These are phyloP conservation scores for Chymomyza fuscimana DNA, from an alignment of 2,888 invertebrate species.

Conservation along the genomic window DNA sequence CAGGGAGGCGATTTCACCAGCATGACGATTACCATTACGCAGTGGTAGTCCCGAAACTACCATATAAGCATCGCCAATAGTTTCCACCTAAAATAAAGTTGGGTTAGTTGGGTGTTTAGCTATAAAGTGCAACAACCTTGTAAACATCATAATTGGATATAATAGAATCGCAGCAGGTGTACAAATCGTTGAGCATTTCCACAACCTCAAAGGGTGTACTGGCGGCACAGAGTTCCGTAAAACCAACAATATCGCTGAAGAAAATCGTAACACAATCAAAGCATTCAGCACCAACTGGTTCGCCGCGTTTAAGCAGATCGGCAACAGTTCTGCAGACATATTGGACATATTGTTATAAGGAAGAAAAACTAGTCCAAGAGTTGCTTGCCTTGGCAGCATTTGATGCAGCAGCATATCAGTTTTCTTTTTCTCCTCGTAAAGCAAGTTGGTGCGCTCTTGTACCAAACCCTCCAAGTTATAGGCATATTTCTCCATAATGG, in stretches of 20 bases:
- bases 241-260: conserved; percentile 92
- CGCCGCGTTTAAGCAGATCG: conserved; percentile 88
- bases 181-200: conserved; percentile 91
- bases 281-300: conserved; percentile 89
- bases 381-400: conserved; percentile 89
- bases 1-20: conserved; percentile 89
- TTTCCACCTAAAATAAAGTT: conserved; percentile 83
- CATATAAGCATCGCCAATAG: conserved; percentile 91
- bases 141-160: conserved; percentile 93
- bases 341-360: too few relatives aligned
- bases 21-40: conserved; percentile 86
- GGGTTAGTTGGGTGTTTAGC: neutral
- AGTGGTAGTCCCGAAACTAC: conserved; percentile 89
- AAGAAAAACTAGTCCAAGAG: too few relatives aligned
- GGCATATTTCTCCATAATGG: conserved; percentile 95
- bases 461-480: conserved; percentile 91
- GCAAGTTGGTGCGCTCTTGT: conserved; percentile 89
- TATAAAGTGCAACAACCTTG: conserved; percentile 82
- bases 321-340: conserved; percentile 85
- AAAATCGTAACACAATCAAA: conserved; percentile 91
- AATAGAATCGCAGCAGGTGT: conserved; percentile 93
- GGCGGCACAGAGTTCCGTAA: conserved; percentile 88
- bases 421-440: conserved; percentile 90
- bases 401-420: conserved; percentile 90
- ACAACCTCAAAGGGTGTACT: conserved; percentile 92